Conservation (phyloP, 2,888 invertebrate genomes). For the Dendrolimus houi region DNA sequence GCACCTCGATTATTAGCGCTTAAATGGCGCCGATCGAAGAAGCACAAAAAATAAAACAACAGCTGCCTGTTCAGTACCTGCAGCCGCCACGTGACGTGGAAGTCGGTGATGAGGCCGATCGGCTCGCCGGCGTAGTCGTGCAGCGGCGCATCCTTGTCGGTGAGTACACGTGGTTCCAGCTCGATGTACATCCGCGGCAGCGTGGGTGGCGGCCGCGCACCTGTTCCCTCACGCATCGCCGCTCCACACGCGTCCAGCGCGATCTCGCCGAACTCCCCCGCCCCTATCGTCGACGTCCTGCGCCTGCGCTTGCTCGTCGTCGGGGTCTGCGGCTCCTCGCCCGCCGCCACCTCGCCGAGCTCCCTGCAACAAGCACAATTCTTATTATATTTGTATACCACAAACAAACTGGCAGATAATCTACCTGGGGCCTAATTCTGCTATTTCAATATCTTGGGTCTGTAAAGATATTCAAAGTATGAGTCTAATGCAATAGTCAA, state of each 20-base stretch:
- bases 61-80: conserved; percentile 21
- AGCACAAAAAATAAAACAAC: too few relatives aligned
- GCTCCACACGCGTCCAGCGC: conserved; percentile 18
- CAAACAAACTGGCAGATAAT: too few relatives aligned
- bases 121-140: conserved; percentile 45
- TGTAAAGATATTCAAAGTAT: too few relatives aligned
- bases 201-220: conserved; percentile 48
- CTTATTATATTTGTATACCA: too few relatives aligned
- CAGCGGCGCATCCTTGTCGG: conserved; percentile 38
- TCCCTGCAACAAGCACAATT: neutral
- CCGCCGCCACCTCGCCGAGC: conserved; percentile 4
- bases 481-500: too few relatives aligned
- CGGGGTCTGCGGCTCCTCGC: conserved; percentile 3
- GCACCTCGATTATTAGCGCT: too few relatives aligned
- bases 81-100: conserved; percentile 46
- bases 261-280: conserved; percentile 13
- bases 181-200: conserved; percentile 56
- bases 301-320: conserved; percentile 7
- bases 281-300: conserved; percentile 6
- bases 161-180: conserved; percentile 52
- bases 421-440: too few relatives aligned
- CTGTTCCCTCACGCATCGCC: conserved; percentile 19
- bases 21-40: too few relatives aligned
- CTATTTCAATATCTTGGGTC: too few relatives aligned
- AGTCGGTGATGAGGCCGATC: conserved; percentile 54